phyloP scores from a whole-genome alignment of 2,797 vertebrate species.

The Pelochelys cantorii region DNA sequence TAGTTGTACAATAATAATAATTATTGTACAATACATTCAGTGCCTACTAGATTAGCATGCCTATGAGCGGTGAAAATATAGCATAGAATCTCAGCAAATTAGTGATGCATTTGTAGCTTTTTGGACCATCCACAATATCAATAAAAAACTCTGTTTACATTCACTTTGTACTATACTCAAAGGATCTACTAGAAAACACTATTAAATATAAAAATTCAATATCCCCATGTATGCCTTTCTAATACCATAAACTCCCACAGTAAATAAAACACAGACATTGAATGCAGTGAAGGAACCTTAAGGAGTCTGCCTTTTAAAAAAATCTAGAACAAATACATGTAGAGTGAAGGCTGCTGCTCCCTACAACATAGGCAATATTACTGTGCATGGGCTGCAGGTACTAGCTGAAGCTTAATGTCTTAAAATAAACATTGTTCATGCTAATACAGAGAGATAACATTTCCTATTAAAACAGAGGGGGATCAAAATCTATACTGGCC shows the following conservation, averaged over 20 bases:
- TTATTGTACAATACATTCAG: neutral
- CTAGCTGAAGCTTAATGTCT: neutral
- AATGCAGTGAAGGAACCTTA: neutral
- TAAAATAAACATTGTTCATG: neutral
- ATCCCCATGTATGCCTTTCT: neutral
- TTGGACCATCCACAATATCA: neutral
- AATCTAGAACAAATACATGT: neutral
- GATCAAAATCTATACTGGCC: neutral
- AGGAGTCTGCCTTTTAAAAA: neutral
- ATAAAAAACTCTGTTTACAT: neutral
- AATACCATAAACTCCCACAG: neutral
- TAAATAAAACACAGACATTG: neutral
- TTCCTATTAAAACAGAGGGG: neutral
- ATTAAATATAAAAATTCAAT: neutral
- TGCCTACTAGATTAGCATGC: neutral
- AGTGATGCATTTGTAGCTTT: neutral
- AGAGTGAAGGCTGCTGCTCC: neutral
- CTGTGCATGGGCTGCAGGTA: neutral
- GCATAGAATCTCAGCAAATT: neutral
- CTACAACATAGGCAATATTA: neutral
- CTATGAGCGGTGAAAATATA: neutral
- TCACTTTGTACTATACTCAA: neutral
- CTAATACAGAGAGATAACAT: neutral
- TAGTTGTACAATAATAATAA: neutral
- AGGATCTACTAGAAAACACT: neutral